Conservation (phyloP, 23 tunicate species). For the Clavelina lepadiformis region DNA sequence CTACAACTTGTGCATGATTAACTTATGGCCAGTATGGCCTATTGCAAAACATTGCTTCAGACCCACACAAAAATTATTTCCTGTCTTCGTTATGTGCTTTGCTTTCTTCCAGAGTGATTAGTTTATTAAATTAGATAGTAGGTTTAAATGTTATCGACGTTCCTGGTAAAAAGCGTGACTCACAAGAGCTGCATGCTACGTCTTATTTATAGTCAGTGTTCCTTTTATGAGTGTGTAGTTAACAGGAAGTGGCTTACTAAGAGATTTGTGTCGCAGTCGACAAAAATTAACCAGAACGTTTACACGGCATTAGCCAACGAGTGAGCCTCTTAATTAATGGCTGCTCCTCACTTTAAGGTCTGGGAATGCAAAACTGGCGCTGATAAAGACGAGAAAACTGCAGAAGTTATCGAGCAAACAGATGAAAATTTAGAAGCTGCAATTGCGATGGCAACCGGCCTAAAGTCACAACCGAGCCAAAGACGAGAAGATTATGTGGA, state of each 20-base stretch:
- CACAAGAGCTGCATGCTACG: too few species aligned
- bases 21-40: too few species aligned
- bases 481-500: constrained; percentile 74
- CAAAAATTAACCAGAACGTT: background rate
- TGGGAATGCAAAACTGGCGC: constrained; percentile 92
- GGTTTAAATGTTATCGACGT: too few species aligned
- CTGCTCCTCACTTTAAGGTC: constrained; percentile 20
- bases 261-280: too few species aligned
- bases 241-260: too few species aligned
- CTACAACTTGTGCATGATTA: too few species aligned
- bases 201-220: background rate
- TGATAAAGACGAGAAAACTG: constrained; percentile 36
- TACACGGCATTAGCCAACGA: background rate
- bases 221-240: background rate
- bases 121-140: too few species aligned
- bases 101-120: too few species aligned
- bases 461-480: constrained; percentile 21
- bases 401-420: constrained; percentile 1
- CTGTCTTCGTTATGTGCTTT: too few species aligned
- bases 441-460: constrained; percentile 8
- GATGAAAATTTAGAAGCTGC: constrained; percentile 30
- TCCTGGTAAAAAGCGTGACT: too few species aligned
- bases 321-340: background rate
- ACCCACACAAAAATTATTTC: too few species aligned
- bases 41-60: too few species aligned